These are phyloP conservation scores for Drosophila sechellia DNA, from an alignment of 1,140 invertebrate species.

Conservation along the genomic window DNA sequence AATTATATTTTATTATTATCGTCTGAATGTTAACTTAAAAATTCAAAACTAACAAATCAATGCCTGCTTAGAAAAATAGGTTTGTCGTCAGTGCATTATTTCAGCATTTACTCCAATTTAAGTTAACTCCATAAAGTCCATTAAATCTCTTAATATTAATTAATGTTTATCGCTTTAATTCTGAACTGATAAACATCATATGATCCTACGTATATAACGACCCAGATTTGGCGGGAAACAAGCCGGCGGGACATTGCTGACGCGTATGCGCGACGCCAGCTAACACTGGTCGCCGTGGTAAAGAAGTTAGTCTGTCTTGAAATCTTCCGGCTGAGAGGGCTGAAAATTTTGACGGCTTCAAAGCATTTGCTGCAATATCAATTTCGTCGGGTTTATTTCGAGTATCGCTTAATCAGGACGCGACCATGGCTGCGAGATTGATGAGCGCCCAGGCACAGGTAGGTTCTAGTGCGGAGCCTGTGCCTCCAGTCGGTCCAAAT, in stretches of 20 bases:
- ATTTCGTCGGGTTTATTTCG: slow-evolving; percentile 35
- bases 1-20: too few species aligned
- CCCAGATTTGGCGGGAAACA: neutral
- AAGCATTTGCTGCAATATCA: slow-evolving; percentile 40
- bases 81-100: too few species aligned
- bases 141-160: too few species aligned
- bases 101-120: too few species aligned
- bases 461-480: slow-evolving; percentile 45
- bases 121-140: too few species aligned
- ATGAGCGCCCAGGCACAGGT: slow-evolving; percentile 76
- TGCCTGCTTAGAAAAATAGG: too few species aligned
- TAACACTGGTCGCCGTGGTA: slow-evolving; percentile 16
- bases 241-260: neutral
- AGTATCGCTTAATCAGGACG: slow-evolving; percentile 44
- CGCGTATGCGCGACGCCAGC: slow-evolving; percentile 10
- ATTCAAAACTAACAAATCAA: too few species aligned
- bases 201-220: too few species aligned
- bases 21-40: too few species aligned
- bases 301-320: slow-evolving; percentile 72
- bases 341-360: slow-evolving; percentile 75
- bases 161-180: too few species aligned
- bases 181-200: too few species aligned
- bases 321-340: slow-evolving; percentile 84
- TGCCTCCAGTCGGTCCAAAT: neutral
- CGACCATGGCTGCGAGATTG: slow-evolving; percentile 74